phyloP scores from a whole-genome alignment of 1,140 invertebrate genomes.

The Pseudachorutes palmiensis region DNA sequence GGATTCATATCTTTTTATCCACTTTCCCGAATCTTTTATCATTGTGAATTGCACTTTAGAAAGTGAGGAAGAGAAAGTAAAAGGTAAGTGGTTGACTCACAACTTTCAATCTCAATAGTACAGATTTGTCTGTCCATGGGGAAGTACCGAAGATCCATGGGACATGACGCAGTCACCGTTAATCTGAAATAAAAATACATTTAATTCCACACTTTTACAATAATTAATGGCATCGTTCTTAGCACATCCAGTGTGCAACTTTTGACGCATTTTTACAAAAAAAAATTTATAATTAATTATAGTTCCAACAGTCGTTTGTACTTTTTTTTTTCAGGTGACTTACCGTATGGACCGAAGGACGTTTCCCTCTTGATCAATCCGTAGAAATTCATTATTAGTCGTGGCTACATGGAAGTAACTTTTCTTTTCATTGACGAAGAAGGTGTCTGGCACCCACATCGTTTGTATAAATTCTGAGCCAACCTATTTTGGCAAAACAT shows the following conservation, averaged over 20 bases:
- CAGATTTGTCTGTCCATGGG: slow-evolving; percentile 95
- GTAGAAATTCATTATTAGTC: slow-evolving; percentile 93
- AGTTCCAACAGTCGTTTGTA: too few species aligned
- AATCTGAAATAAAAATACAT: slow-evolving; percentile 57
- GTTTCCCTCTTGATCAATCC: slow-evolving; percentile 86
- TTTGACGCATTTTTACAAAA: too few species aligned
- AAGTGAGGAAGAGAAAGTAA: background rate
- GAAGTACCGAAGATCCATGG: slow-evolving; percentile 95
- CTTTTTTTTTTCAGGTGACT: too few species aligned
- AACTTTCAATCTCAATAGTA: slow-evolving; percentile 96
- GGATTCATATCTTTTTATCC: too few species aligned
- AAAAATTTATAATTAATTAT: too few species aligned
- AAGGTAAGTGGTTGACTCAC: slow-evolving; percentile 62
- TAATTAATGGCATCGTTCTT: background rate
- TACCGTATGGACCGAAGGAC: slow-evolving; percentile 92
- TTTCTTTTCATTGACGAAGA: slow-evolving; percentile 97
- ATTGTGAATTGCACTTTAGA: too few species aligned
- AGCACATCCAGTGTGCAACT: too few species aligned
- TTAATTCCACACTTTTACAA: background rate
- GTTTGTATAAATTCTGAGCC: slow-evolving; percentile 93
- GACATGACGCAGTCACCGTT: slow-evolving; percentile 93
- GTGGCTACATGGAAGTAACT: slow-evolving; percentile 97
- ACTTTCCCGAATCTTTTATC: too few species aligned
- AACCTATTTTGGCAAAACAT: slow-evolving; percentile 42
- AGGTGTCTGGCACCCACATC: slow-evolving; percentile 97